phyloP scores from a whole-genome alignment of 2,888 invertebrate genomes.

The Tetranychus piercei region DNA sequence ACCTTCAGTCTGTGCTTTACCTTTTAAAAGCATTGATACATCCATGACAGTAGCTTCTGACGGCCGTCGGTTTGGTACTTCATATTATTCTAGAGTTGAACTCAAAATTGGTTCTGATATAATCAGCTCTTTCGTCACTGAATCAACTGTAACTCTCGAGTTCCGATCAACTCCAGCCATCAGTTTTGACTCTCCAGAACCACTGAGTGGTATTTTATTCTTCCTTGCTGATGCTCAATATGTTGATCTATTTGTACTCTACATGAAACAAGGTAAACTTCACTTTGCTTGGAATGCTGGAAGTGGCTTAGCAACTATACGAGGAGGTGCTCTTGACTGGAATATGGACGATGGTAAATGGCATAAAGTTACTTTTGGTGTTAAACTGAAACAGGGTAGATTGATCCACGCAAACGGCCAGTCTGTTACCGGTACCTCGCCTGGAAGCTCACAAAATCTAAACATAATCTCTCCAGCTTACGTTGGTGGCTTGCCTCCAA shows the following conservation, averaged over 20 bases:
- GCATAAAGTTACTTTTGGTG: slow-evolving; percentile 51
- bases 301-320: slow-evolving; percentile 42
- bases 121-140: not conserved
- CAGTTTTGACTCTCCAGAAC: not conserved
- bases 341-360: slow-evolving; percentile 54
- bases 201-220: slow-evolving; percentile 50
- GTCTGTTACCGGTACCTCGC: slow-evolving; percentile 33
- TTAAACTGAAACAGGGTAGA: slow-evolving; percentile 45
- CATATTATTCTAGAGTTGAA: not conserved
- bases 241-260: slow-evolving; percentile 52
- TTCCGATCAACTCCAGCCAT: slow-evolving; percentile 34
- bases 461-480: slow-evolving; percentile 51
- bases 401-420: slow-evolving; percentile 43
- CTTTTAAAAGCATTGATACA: slow-evolving; percentile 32
- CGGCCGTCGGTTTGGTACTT: not conserved
- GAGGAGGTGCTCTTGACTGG: slow-evolving; percentile 36
- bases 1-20: slow-evolving; percentile 15
- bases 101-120: not conserved
- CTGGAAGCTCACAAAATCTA: slow-evolving; percentile 34
- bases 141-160: slow-evolving; percentile 15
- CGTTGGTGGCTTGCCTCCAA: slow-evolving; percentile 55
- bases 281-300: slow-evolving; percentile 54
- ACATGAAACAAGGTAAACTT: slow-evolving; percentile 53
- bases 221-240: slow-evolving; percentile 47
- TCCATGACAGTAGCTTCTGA: slow-evolving; percentile 22